These are phyloP conservation scores for Scaptomyza reducta DNA, from an alignment of 2,888 invertebrate species.

Conservation along the genomic window DNA sequence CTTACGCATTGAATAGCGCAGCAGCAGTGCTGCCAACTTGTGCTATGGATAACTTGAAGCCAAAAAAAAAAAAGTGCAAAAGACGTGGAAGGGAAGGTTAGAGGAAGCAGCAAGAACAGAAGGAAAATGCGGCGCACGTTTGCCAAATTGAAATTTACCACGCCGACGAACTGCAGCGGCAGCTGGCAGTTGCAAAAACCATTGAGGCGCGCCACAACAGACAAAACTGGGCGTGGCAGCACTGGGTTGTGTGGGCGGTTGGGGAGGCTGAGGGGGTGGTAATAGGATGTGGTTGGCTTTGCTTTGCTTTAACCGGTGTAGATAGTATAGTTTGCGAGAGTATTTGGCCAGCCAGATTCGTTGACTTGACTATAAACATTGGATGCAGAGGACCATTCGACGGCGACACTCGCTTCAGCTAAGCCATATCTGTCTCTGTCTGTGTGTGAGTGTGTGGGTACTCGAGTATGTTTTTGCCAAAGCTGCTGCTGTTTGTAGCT, in stretches of 20 bases:
- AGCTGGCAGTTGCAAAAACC: constrained; percentile 24
- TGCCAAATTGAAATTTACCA: constrained; percentile 66
- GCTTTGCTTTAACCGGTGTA: constrained; percentile 12
- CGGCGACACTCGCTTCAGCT: constrained; percentile 40
- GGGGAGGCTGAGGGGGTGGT: no score
- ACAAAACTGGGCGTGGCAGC: constrained; percentile 36
- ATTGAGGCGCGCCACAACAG: constrained; percentile 46
- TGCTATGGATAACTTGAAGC: constrained; percentile 19
- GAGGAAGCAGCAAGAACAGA: neutral
- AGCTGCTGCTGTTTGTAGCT: constrained; percentile 9
- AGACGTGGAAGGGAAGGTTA: neutral
- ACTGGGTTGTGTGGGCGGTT: neutral
- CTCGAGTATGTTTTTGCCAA: constrained; percentile 9
- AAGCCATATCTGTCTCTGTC: constrained; percentile 15
- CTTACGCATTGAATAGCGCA: constrained; percentile 49
- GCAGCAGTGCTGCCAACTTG: constrained; percentile 31
- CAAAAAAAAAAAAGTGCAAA: constrained; percentile 7
- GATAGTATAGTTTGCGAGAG: constrained; percentile 4
- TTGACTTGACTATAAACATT: constrained; percentile 58
- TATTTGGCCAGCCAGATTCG: constrained; percentile 47
- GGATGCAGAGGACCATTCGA: constrained; percentile 45
- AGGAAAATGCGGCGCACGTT: constrained; percentile 58
- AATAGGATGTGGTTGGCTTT: neutral
- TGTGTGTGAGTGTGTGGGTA: constrained; percentile 15
- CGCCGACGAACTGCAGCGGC: constrained; percentile 44